A percentile compares a stretch with the other conserved stretches of the same genome.
These are phyloP conservation scores for Ormyrus rosae DNA, from an alignment of 2,888 invertebrate species.

Conservation along the genomic window DNA sequence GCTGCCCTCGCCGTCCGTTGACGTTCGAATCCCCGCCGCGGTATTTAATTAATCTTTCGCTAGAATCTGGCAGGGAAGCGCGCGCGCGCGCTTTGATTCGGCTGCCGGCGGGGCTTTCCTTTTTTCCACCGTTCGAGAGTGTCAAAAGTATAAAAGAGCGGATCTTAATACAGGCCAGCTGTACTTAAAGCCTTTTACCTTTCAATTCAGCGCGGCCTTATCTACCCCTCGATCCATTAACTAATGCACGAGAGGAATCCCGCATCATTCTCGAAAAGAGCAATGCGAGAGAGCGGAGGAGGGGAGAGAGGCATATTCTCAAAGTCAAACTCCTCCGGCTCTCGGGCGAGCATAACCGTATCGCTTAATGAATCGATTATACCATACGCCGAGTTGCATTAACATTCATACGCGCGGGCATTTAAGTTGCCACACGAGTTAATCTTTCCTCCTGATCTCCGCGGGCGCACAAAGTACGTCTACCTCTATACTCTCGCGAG, in stretches of 20 bases:
- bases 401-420: conserved; percentile 38
- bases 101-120: no score
- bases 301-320: neutral
- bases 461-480: conserved; percentile 38
- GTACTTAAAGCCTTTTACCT: neutral
- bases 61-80: no score
- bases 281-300: neutral
- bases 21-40: neutral
- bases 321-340: neutral
- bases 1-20: neutral
- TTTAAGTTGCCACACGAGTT: conserved; percentile 43
- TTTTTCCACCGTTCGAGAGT: no score
- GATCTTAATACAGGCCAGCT: no score
- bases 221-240: conserved; percentile 29
- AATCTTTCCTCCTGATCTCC: conserved; percentile 49
- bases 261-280: conserved; percentile 18
- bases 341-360: neutral
- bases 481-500: neutral
- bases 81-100: no score
- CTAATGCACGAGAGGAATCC: neutral
- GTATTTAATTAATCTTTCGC: no score
- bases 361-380: conserved; percentile 50
- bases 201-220: conserved; percentile 7
- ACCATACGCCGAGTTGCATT: conserved; percentile 30
- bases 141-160: no score